Base-by-base conservation (phyloP, 1,140 invertebrate genomes). In the Drosophila ironensis region DNA sequence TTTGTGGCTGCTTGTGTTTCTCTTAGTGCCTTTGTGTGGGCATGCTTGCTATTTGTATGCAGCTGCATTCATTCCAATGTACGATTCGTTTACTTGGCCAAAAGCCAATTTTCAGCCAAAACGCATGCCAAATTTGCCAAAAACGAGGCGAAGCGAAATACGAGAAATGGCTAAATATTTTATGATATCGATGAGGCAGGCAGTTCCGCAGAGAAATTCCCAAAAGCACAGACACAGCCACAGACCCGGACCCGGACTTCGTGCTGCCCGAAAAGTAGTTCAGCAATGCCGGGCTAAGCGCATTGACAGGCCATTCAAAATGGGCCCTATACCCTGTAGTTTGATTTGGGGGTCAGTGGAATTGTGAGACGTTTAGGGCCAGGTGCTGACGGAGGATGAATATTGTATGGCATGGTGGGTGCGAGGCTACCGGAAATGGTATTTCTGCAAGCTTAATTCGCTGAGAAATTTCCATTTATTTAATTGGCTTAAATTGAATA, bases 161-260 rank as follows among this genome's bases (percentile, higher is more conserved):
- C 72, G 77, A 77, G 81, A 82, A 82, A 82, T 82, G 59, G 78
- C 72, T 82, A 77, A 82, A 82, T 82, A 82, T 82, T 82, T 82
- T 82, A 82, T 82, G 72, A 77, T 72, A 82, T 82, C 77, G 78
- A 82, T 82, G 72, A 72, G 72, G 67, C 46, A 38, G 64, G 53
- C 66, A 41, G 30, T 44, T 42, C 37, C 5, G 24, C 27, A 50
- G 9, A 37, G 45, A 25, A 28, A 38, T 44, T 22, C 38, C 20
- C 38, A 12, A 33, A 33, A 1, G 30, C 30, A 12, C n/a, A 56
- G 25, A 19, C 30, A n/a, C n/a, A n/a, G n/a, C 20, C 12, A 11
- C 30, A 45, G 11, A 27, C 28, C 8, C 19, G 30, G 11, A 33
- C 28, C 53, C 41, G n/a, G n/a, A n/a, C 35, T 54, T 35, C 24